Base-by-base conservation (phyloP, 2,797 vertebrate genomes). In the Sebastes umbrosus region DNA sequence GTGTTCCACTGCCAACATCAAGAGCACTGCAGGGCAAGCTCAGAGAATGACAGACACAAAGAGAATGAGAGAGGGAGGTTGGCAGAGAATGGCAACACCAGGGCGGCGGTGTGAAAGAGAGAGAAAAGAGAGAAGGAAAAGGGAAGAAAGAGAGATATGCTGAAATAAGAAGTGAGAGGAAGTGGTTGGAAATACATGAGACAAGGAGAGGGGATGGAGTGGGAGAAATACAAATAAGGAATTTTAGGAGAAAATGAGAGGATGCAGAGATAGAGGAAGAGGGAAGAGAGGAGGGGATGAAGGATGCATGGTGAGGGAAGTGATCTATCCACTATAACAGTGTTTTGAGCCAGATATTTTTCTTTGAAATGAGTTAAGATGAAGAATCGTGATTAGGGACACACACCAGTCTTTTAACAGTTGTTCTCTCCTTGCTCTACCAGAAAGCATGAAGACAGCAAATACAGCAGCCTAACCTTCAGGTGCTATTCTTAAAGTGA, bases 1-100 rank as follows among this genome's bases (percentile, higher is more conserved):
- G 85, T 80, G 80, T 69, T 73, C 84, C 63, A 67, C 76, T 77
- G 81, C 77, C 84, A 90, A 84, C 87, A 89, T 86, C 84, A 83
- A 90, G 72, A 88, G 67, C 67, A 78, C 72, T 74, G 79, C 58
- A 43, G 79, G 69, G 69, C 46, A 68, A 77, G 73, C 71, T 79
- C 43, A 32, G 70, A 76, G 73, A 83, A 55, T 77, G 87, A 78
- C 59, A 69, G 58, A 31, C 68, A 67, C 71, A 59, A 67, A 80
- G 75, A 75, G 79, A 85, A 73, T 34, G 69, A 60, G 43, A 50
- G 32, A 14, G 34, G 52, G 70, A 57, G 18, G 46, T 39, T 78
- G 58, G 71, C 52, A 76, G 50, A 67, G 65, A 55, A 57, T 65
- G 62, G 63, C 12, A 63, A 58, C 60, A 79, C 14, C 69, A 71